Base-by-base conservation (phyloP, 2,113 vertebrate species). In the Leptosomus discolor region DNA sequence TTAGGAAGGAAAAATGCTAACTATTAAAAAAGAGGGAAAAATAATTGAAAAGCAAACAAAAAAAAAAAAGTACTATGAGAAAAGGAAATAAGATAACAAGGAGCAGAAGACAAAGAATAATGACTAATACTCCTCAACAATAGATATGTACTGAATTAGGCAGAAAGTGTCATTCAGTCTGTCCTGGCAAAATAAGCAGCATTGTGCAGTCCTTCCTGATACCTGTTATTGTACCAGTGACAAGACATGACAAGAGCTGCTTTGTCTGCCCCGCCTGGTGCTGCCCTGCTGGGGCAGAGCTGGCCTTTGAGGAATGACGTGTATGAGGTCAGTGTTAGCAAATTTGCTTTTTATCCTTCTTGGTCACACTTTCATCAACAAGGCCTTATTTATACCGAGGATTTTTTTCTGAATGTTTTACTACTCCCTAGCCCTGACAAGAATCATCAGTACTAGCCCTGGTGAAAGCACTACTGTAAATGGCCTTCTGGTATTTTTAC, bases 231-330 rank as follows among this genome's bases (percentile, higher is more conserved):
- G 93, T 94, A 75, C 78, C 85, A 83, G 63, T 45, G 75, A 92
- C 88, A 92, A 76, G 97, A 74, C 63, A 80, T 24, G 90, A 97
- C 96, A 97, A 96, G 94, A 76, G 75, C 70, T 80, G 85, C 95
- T 95, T 97, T 97, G 97, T 96, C 85, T 85, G 70, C 39, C 67
- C 54, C 1, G 70, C 74, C 70, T 93, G 81, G 93, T 83, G 95
- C 93, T 92, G 96, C 70, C 63, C 96, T 92, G 81, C 88, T 92
- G 78, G 41, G 67, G 90, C 70, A 96, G 93, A 82, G 74, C 77
- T 94, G 82, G 74, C 67, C 81, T 93, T 85, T 92, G 87, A 89
- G 81, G 60, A 94, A 88, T 90, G 93, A 90, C 1, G 24, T 85
- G 48, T 56, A 53, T 50, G 85, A 95, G 93, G 90, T 93, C 94